Evolutionary conservation across 2,888 invertebrate species (phyloP).

Genomic region (Griposia aprilina): DNA sequence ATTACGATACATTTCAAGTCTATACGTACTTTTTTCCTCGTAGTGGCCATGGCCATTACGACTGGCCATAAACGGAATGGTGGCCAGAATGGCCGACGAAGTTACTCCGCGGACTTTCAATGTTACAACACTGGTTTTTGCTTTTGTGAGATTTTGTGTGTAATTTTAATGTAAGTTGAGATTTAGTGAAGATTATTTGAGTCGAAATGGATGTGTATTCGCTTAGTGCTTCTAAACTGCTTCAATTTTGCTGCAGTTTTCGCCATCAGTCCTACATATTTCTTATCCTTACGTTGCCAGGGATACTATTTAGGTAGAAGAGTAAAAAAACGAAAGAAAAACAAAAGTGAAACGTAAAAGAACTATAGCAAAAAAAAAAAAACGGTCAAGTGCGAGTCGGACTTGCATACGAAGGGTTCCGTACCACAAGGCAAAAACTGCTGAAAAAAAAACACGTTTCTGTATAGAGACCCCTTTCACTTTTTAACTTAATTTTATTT

Average conservation of each 20-base stretch:
- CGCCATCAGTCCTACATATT: background rate
- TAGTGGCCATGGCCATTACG: conserved; percentile 76
- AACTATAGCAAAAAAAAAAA: background rate
- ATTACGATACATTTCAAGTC: conserved; percentile 73
- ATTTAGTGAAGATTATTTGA: background rate
- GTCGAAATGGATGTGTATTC: background rate
- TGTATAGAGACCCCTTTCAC: no score
- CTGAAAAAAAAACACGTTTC: no score
- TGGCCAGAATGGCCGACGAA: conserved; percentile 75
- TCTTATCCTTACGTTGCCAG: background rate
- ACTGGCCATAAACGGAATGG: conserved; percentile 81
- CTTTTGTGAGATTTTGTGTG: conserved; percentile 36
- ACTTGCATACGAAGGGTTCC: no score
- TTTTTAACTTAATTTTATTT: no score
- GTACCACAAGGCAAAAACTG: no score
- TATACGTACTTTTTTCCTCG: conserved; percentile 76
- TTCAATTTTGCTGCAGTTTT: background rate
- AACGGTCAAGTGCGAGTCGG: no score
- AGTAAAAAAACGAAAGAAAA: background rate
- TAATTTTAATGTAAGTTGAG: conserved; percentile 17
- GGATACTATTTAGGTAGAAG: background rate
- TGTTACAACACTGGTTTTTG: conserved; percentile 65
- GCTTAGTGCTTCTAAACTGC: background rate
- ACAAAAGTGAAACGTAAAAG: background rate
- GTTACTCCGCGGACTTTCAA: conserved; percentile 79